A percentile compares a stretch with the other conserved stretches of the same genome.
Conservation (phyloP, 1,140 invertebrate species). For the Aricia agestis region DNA sequence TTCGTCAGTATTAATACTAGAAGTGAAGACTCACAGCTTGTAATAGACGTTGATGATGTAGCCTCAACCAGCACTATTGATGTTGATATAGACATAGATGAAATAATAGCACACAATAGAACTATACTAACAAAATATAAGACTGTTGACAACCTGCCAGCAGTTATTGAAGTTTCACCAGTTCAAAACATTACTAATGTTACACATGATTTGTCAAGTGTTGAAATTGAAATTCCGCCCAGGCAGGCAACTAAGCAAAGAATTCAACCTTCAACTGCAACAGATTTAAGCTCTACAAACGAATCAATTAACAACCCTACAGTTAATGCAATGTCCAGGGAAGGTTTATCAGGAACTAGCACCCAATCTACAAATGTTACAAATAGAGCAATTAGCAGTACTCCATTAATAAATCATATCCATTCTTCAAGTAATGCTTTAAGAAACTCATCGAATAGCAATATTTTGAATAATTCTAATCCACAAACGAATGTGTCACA, state of each 20-base stretch:
- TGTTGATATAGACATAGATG: slow-evolving; percentile 13
- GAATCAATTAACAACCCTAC: too few species aligned
- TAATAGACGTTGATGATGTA: neutral
- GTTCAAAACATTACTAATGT: neutral
- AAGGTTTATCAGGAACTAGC: too few species aligned
- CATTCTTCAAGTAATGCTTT: neutral
- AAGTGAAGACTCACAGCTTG: neutral
- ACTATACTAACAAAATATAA: slow-evolving; percentile 18
- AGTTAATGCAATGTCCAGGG: too few species aligned
- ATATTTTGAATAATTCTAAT: neutral
- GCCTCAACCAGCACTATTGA: neutral
- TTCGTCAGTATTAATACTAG: neutral
- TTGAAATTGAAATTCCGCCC: neutral
- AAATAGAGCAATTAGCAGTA: too few species aligned
- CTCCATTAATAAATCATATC: too few species aligned
- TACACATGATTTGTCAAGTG: neutral
- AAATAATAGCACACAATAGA: slow-evolving; percentile 16
- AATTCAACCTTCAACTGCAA: too few species aligned
- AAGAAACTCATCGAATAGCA: neutral
- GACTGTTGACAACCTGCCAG: neutral
- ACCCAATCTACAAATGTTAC: too few species aligned
- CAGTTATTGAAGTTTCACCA: slow-evolving; percentile 16
- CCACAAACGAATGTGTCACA: slow-evolving; percentile 2
- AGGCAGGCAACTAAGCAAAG: neutral
- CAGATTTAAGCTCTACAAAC: neutral